These are phyloP conservation scores for Listrodromus nycthemerus DNA, from an alignment of 2,888 invertebrate species.

Conservation along the genomic window DNA sequence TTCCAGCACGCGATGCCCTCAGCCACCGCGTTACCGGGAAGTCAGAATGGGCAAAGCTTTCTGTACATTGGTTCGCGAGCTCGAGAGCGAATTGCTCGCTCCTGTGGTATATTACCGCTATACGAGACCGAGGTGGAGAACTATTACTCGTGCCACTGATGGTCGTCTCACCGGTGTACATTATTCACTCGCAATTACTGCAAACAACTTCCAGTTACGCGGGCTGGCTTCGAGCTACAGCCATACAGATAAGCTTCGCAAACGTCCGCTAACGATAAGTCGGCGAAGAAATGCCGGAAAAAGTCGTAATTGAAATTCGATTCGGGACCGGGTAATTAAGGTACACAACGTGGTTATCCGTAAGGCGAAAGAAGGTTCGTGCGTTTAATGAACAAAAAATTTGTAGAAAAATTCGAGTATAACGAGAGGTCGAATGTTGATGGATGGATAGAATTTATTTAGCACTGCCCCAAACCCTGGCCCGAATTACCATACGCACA, in stretches of 20 bases:
- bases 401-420: too few relatives aligned
- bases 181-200: conserved; percentile 58
- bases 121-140: not conserved
- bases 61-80: conserved; percentile 15
- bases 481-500: too few relatives aligned
- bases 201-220: conserved; percentile 31
- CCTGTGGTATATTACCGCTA: not conserved
- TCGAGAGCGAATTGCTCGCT: conserved; percentile 32
- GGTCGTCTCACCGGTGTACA: conserved; percentile 46
- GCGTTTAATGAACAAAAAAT: too few relatives aligned
- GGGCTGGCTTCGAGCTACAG: conserved; percentile 1
- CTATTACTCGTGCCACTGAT: conserved; percentile 45
- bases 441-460: too few relatives aligned
- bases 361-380: too few relatives aligned
- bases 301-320: conserved; percentile 24
- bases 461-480: too few relatives aligned
- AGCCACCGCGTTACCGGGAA: conserved; percentile 27
- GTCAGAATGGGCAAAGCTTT: conserved; percentile 33
- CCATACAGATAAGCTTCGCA: not conserved
- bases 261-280: conserved; percentile 23
- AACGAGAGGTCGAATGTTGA: too few relatives aligned
- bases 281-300: conserved; percentile 15
- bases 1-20: conserved; percentile 62
- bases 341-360: too few relatives aligned
- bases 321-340: not conserved